These are phyloP conservation scores for Coryphaenoides rupestris DNA, from an alignment of 2,113 vertebrate genomes.

Conservation along the genomic window DNA sequence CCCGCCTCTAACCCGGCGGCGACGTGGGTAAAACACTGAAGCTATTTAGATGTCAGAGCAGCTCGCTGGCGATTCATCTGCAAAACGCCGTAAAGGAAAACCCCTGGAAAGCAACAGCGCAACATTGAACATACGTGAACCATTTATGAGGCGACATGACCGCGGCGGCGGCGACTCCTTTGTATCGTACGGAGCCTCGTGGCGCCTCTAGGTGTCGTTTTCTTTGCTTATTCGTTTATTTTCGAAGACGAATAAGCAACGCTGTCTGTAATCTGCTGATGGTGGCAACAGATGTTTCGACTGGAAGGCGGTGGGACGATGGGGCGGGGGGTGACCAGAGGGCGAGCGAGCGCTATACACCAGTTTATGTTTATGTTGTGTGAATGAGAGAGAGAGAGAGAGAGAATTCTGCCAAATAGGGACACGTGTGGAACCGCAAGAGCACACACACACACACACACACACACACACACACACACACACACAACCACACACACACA, in stretches of 20 bases:
- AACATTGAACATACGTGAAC: slow-evolving; percentile 13
- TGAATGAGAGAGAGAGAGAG: slow-evolving; percentile 11
- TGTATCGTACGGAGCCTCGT: slow-evolving; percentile 34
- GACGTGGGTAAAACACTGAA: slow-evolving; percentile 30
- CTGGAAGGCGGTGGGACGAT: no score
- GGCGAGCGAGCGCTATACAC: no score
- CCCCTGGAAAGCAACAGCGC: no score
- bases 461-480: no score
- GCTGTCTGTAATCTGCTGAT: slow-evolving; percentile 30
- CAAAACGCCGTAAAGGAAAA: slow-evolving; percentile 23
- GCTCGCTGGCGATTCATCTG: slow-evolving; percentile 35
- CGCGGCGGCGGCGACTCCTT: no score
- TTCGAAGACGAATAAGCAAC: slow-evolving; percentile 18
- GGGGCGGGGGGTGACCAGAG: no score
- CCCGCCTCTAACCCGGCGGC: slow-evolving; percentile 15
- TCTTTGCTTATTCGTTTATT: slow-evolving; percentile 9
- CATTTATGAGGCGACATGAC: slow-evolving; percentile 29
- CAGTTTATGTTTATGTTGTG: not conserved
- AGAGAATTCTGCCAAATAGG: no score
- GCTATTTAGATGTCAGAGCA: slow-evolving; percentile 55
- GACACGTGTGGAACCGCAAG: not conserved
- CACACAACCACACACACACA: no score
- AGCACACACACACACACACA: no score
- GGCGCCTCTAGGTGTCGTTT: not conserved
- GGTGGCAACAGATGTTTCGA: slow-evolving; percentile 39